Percentiles rank a stretch among this genome's conserved stretches.
Evolutionary conservation across 2,113 vertebrate genomes (phyloP).

Genomic region (Pandion haliaetus): DNA sequence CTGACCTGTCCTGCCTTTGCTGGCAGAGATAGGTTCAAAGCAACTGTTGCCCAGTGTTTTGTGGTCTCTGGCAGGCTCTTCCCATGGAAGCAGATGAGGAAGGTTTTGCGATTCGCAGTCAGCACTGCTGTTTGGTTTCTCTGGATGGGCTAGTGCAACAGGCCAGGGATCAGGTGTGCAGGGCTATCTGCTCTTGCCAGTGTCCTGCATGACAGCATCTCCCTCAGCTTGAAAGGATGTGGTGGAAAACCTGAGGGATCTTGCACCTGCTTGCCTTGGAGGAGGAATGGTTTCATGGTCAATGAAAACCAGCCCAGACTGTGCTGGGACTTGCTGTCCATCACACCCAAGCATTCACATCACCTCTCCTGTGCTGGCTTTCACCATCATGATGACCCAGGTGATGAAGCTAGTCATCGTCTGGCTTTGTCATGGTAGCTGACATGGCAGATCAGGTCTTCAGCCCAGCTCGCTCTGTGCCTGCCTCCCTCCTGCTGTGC

Average conservation of each 20-base stretch:
- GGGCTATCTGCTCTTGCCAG: not conserved
- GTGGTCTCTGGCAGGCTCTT: not conserved
- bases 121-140: not conserved
- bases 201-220: not conserved
- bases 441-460: not conserved
- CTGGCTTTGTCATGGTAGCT: not conserved
- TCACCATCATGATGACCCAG: not conserved
- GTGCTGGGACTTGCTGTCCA: not conserved
- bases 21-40: not conserved
- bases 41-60: fast-evolving
- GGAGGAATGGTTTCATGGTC: not conserved
- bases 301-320: not conserved
- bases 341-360: not conserved
- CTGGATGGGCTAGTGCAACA: not conserved
- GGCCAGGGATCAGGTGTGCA: too few species aligned
- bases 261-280: not conserved
- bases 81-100: not conserved
- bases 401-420: not conserved
- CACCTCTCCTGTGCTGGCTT: not conserved
- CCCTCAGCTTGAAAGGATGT: not conserved
- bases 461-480: not conserved
- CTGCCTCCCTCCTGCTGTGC: not conserved
- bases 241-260: not conserved
- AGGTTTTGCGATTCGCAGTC: not conserved
- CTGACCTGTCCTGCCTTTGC: not conserved